Evolutionary conservation across 64 coral and sea anemone genomes (phyloP), one percentile per base, ranked within the genome.

Genomic region (Orbicella faveolata): DNA sequence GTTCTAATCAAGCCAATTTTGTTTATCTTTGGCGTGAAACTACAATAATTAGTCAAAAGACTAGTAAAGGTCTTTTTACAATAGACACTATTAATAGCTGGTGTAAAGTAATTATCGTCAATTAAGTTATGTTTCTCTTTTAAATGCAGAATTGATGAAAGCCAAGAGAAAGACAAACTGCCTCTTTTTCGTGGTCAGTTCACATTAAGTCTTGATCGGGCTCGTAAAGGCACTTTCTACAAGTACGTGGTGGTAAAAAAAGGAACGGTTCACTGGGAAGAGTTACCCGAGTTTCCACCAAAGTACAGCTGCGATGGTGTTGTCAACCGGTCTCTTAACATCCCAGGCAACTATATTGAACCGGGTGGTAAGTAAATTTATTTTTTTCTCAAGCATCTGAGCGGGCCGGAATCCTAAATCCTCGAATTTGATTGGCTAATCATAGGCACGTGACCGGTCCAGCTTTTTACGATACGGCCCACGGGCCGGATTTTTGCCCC

Each of bases 221-320:
- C 77, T 53, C 52, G 52, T 6, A 79, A 53, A 79, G 23, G 10
- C n/a, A 79, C 52, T 54, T 54, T 54, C 44, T 79, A 79, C 77
- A 79, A 79, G 26, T 79, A 79, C 77, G 6, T 79, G 44, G 77
- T 79, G 77, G 52, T 79, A 6, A 79, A 79, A 33, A 79, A 79
- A 14, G 77, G 77, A 55, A 30, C 0, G 9, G 0, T 61, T 79
- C 52, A 15, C 52, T 79, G 77, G 77, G 77, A 79, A n/a, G 2
- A 79, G 23, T 57, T 79, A 79, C 77, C 77, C 1, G 44, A 79
- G n/a, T 54, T 59, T 26, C 21, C 21, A n/a, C 25, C 77, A 19
- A n/a, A 0, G 65, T 18, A 23, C 44, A 0, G 18, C 23, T 33
- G 9, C 77, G 0, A 14, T 9, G 6, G 8, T 15, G 12, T 55